Percentiles rank a stretch among this genome's conserved stretches.
These are phyloP conservation scores for Cryptus viduatorius DNA, from an alignment of 2,888 invertebrate genomes.

Conservation along the genomic window DNA sequence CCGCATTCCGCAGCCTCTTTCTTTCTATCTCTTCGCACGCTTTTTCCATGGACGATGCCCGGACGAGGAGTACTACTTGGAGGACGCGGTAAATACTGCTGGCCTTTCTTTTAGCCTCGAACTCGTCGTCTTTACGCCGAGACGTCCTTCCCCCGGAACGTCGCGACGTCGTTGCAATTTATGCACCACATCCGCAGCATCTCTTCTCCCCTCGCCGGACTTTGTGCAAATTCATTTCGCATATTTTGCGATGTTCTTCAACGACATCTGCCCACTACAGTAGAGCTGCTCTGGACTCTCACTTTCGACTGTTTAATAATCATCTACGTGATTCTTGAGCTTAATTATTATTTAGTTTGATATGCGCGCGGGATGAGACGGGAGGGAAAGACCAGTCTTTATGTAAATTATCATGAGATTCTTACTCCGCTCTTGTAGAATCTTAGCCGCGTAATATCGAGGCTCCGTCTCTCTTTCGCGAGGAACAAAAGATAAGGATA, in stretches of 20 bases:
- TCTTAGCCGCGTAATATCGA: constrained; percentile 25
- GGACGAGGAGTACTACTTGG: neutral
- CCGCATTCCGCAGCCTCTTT: constrained; percentile 72
- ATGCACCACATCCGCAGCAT: constrained; percentile 18
- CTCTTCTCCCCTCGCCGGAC: neutral
- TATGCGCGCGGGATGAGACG: neutral
- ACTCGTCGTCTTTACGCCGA: neutral
- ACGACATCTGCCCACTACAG: neutral
- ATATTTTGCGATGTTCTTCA: constrained; percentile 42
- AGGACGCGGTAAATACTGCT: constrained; percentile 30
- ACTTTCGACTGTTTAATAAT: constrained; percentile 33
- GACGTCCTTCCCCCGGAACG: constrained; percentile 20
- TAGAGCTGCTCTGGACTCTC: neutral
- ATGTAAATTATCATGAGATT: constrained; percentile 50
- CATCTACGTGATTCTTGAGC: constrained; percentile 39
- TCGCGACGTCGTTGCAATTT: constrained; percentile 50
- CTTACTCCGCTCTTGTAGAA: constrained; percentile 9
- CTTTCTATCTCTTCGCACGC: constrained; percentile 20
- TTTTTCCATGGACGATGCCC: constrained; percentile 6
- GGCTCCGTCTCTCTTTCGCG: neutral
- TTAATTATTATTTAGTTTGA: constrained; percentile 59
- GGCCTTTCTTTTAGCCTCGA: constrained; percentile 1
- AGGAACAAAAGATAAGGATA: constrained; percentile 30
- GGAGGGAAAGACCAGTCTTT: constrained; percentile 23
- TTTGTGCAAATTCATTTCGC: constrained; percentile 55